Conservation (phyloP, 2,888 invertebrate species). For the Ichneumoninae sp. region DNA sequence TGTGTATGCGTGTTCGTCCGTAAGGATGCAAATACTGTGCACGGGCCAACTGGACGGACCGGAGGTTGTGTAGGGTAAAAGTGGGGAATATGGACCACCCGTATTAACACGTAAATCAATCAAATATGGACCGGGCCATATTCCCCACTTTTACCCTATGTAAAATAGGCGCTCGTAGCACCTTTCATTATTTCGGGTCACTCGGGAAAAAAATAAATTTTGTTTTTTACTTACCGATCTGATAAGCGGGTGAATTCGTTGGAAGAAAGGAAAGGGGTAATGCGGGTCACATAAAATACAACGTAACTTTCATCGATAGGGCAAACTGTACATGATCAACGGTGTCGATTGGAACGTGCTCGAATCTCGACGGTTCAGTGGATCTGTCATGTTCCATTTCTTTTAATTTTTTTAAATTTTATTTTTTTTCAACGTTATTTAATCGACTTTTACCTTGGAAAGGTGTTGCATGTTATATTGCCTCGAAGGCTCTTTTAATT, state of each 20-base stretch:
- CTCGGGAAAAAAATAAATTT: neutral
- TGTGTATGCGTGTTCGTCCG: neutral
- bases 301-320: neutral
- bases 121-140: no score
- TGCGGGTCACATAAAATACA: neutral
- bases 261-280: neutral
- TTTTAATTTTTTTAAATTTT: neutral
- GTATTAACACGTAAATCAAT: no score
- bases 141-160: no score
- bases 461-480: no score
- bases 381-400: neutral
- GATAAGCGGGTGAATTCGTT: neutral
- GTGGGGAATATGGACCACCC: no score
- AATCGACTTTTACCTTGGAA: no score
- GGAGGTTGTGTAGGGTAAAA: neutral
- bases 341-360: neutral
- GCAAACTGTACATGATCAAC: neutral
- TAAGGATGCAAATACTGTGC: neutral
- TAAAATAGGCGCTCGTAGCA: neutral
- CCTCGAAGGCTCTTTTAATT: no score
- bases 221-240: neutral
- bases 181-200: conserved; percentile 8
- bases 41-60: neutral
- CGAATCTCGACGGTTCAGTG: neutral
- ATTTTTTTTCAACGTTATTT: no score